Evolutionary conservation across 2,797 vertebrate species (phyloP), one percentile per base, ranked within the genome.

Genomic region (Ctenopoma kingsleyae): DNA sequence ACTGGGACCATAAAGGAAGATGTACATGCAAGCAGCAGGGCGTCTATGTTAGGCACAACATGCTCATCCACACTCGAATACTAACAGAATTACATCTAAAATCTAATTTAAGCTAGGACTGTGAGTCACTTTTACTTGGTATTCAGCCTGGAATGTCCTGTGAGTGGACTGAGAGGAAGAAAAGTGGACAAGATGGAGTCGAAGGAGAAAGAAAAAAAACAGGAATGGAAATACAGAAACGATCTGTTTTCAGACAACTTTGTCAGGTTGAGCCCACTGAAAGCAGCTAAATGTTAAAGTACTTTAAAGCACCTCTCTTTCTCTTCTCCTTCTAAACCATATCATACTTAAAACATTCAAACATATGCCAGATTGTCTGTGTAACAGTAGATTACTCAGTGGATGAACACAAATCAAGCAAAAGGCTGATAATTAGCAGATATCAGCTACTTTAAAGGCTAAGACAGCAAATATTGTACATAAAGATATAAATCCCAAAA

Each of bases 101-200:
- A 94, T 94, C 88, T 0, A 91, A 94, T 94, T 94, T 84, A 52
- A 87, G 27, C 27, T 30, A 82, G 64, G 70, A 87, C 85, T 83
- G 85, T 78, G 87, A 87, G 84, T 84, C 74, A 78, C 76, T 92
- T 87, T 78, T 54, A 53, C 71, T 75, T 76, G 49, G 30, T n/a
- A 79, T 74, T 76, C 49, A 30, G 69, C 62, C 54, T 80, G 90
- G 92, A 93, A 94, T 93, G 90, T 90, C 73, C 73, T 47, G 51
- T 55, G 81, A 85, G 83, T 67, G 38, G 20, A 64, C 71, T 65
- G 50, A 25, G 41, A 78, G 36, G 54, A 22, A 61, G 58, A 60
- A 50, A 53, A 41, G 36, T 1, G 71, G 73, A 81, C 73, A 71
- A 84, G 83, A 81, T 76, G 67, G 66, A 65, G 72, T 65, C 66